These are phyloP conservation scores for Eurytoma adleriae DNA, from an alignment of 2,888 invertebrate species.

Conservation along the genomic window DNA sequence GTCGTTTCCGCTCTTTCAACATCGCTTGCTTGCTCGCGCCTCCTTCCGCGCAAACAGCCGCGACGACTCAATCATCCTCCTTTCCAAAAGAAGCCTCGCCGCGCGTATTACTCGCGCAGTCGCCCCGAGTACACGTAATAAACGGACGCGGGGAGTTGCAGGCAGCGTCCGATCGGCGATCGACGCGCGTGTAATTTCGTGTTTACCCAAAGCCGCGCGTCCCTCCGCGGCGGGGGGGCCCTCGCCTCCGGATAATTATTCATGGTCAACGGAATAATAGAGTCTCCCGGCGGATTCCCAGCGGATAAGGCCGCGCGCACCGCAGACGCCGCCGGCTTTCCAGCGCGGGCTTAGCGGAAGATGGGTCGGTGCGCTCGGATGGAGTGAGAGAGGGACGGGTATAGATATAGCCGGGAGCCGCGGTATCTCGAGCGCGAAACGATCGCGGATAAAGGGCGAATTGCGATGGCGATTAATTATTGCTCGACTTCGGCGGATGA, in stretches of 20 bases:
- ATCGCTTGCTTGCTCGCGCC: no score
- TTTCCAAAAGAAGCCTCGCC: no score
- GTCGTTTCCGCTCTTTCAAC: no score
- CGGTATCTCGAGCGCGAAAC: conserved; percentile 28
- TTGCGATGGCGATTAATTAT: conserved; percentile 28
- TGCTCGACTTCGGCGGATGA: no score
- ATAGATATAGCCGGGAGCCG: not conserved
- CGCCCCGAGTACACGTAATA: conserved; percentile 12
- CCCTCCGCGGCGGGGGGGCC: not conserved
- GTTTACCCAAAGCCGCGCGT: not conserved
- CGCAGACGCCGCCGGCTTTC: not conserved
- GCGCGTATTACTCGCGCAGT: no score
- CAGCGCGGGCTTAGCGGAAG: not conserved
- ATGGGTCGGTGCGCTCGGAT: not conserved
- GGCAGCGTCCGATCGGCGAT: conserved; percentile 13
- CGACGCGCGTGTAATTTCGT: not conserved
- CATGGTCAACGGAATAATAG: conserved; percentile 46
- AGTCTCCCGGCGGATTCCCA: conserved; percentile 34
- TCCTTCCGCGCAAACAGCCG: no score
- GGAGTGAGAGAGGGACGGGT: not conserved
- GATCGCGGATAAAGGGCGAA: conserved; percentile 24
- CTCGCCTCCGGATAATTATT: conserved; percentile 39
- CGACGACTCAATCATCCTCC: no score
- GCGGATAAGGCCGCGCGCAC: conserved; percentile 16
- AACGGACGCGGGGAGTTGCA: no score